phyloP scores from a whole-genome alignment of 1,140 invertebrate species.

The Adoxophyes honmai region DNA sequence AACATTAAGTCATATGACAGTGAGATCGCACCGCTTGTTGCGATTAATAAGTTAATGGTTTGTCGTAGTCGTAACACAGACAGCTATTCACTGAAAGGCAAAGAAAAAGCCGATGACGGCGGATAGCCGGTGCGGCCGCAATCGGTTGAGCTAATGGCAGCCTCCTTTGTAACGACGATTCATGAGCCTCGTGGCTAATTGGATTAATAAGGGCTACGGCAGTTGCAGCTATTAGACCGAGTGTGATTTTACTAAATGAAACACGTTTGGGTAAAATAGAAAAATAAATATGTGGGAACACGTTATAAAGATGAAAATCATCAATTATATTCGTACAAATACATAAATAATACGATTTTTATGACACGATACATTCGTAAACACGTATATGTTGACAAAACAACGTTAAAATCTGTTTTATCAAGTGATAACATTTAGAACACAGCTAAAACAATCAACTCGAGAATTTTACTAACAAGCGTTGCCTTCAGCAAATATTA shows the following conservation, averaged over 20 bases:
- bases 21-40: background rate
- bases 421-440: background rate
- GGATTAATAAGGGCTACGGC: background rate
- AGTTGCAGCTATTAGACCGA: no score
- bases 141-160: background rate
- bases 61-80: background rate
- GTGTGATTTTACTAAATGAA: no score
- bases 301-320: no score
- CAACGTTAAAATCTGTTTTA: no score
- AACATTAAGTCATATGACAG: no score
- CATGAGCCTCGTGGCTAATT: background rate
- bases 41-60: background rate
- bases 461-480: background rate
- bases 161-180: constrained; percentile 4
- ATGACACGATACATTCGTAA: no score
- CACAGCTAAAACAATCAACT: constrained; percentile 9
- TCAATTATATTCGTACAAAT: no score
- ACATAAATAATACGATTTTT: no score
- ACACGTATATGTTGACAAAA: no score
- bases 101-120: background rate
- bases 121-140: no score
- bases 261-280: no score
- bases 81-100: background rate
- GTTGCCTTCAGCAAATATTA: background rate
- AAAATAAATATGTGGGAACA: no score